Conservation (phyloP, 1,140 invertebrate species). For the Eurosta solidaginis region DNA sequence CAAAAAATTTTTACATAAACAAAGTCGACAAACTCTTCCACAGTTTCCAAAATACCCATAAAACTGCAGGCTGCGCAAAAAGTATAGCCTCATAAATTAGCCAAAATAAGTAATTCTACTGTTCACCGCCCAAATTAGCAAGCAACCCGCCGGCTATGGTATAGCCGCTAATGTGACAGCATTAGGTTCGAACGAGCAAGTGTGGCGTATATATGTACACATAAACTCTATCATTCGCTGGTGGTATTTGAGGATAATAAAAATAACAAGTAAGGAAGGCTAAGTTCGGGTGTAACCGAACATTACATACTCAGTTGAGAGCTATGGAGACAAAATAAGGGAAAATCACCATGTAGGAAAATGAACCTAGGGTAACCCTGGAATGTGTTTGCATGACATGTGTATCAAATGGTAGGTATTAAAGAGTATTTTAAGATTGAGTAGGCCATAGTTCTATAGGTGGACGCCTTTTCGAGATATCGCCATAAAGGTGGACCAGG, state of each 20-base stretch:
- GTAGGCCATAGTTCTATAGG: no score
- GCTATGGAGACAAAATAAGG: no score
- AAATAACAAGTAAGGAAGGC: slow-evolving; percentile 33
- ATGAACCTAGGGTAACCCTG: no score
- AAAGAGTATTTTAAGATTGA: no score
- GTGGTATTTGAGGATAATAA: slow-evolving; percentile 10
- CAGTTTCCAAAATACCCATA: not conserved
- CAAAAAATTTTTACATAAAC: not conserved
- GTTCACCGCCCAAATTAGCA: not conserved
- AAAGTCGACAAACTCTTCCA: not conserved
- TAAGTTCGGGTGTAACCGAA: no score
- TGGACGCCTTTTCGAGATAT: no score
- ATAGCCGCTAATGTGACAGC: slow-evolving; percentile 1
- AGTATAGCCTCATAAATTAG: slow-evolving; percentile 31
- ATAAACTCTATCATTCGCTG: not conserved
- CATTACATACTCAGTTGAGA: no score
- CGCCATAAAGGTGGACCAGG: no score
- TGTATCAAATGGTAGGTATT: no score
- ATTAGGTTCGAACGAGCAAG: not conserved
- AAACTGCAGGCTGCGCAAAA: slow-evolving; percentile 3
- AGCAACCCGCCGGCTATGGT: not conserved
- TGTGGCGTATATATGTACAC: not conserved
- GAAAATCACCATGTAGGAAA: no score
- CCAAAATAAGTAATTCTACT: slow-evolving; percentile 14
- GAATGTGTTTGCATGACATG: no score